These are phyloP conservation scores for Anas platyrhynchos DNA, from an alignment of 2,113 vertebrate genomes.

Conservation along the genomic window DNA sequence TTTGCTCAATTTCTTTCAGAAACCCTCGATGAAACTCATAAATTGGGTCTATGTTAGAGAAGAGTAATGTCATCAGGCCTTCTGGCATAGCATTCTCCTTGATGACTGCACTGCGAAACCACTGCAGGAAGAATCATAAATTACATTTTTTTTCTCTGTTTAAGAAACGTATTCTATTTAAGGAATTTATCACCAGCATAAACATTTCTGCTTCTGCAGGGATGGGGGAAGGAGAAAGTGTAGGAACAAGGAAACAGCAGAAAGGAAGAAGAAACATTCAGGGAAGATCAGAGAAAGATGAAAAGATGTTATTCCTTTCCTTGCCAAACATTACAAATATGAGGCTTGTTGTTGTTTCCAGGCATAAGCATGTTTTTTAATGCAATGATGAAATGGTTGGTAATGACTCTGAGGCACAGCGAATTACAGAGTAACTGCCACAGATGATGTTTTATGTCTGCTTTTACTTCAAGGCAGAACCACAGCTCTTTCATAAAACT, in stretches of 20 bases:
- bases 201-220: not conserved
- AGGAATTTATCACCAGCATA: accelerated
- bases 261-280: not conserved
- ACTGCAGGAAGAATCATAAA: constrained; percentile 73
- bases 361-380: not conserved
- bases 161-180: not conserved
- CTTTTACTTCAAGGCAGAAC: not conserved
- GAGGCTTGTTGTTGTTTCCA: not conserved
- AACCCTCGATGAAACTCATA: constrained; percentile 94
- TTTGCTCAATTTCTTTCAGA: constrained; percentile 91
- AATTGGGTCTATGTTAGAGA: constrained; percentile 94
- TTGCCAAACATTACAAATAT: not conserved
- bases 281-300: not conserved
- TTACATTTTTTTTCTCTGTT: not conserved
- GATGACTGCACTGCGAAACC: constrained; percentile 92
- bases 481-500: not conserved
- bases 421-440: not conserved
- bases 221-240: not conserved
- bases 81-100: constrained; percentile 91
- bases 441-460: not conserved
- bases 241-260: not conserved
- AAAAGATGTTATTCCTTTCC: not conserved
- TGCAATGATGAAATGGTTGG: not conserved
- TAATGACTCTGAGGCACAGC: not conserved
- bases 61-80: constrained; percentile 88